phyloP scores from a whole-genome alignment of 2,888 invertebrate species.

The Steromphala cineraria region DNA sequence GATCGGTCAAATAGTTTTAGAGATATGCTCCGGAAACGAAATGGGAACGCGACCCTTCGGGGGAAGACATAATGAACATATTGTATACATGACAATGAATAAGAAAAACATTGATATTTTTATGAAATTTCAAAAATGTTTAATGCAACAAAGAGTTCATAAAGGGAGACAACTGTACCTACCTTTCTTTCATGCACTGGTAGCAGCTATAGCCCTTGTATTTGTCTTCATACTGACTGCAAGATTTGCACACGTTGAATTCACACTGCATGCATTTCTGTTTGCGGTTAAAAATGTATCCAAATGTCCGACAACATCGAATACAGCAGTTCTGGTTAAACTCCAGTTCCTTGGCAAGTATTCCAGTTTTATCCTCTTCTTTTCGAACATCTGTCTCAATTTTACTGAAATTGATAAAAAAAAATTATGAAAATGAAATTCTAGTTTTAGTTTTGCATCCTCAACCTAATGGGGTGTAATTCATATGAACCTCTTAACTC shows the following conservation, averaged over 20 bases:
- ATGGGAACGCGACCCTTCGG: no score
- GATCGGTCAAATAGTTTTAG: no score
- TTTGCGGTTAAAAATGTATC: conserved; percentile 72
- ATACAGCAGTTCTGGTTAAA: conserved; percentile 72
- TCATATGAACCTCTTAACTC: no score
- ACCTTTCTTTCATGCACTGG: conserved; percentile 72
- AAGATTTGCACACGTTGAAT: conserved; percentile 72
- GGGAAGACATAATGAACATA: no score
- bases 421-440: not conserved
- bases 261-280: conserved; percentile 69
- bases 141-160: not conserved
- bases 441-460: not conserved
- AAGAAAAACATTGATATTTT: no score
- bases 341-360: conserved; percentile 58
- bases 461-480: no score
- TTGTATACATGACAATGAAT: no score
- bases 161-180: conserved; percentile 35
- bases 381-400: conserved; percentile 63
- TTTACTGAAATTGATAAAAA: conserved; percentile 55
- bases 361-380: conserved; percentile 59
- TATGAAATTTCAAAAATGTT: not conserved
- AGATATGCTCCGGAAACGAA: no score
- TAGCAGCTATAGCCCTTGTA: conserved; percentile 69
- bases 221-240: conserved; percentile 61
- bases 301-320: conserved; percentile 68